Evolutionary conservation across 2,888 invertebrate genomes (phyloP).

Genomic region (Amitus sp.): DNA sequence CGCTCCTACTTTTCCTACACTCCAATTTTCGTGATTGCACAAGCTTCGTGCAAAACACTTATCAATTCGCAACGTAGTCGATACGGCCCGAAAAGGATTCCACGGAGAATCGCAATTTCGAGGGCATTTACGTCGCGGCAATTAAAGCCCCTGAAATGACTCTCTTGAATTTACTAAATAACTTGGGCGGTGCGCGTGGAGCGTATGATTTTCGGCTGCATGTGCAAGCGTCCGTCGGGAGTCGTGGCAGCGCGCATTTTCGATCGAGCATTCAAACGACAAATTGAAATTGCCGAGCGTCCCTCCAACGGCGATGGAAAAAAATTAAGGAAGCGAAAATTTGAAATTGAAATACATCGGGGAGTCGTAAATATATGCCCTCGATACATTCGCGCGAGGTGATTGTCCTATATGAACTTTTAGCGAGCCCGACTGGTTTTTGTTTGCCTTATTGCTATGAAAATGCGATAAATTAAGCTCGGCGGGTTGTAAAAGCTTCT

Average conservation of each 20-base stretch:
- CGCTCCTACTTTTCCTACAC: too few relatives aligned
- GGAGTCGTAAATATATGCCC: background rate
- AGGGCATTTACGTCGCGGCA: background rate
- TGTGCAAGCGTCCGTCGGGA: conserved; percentile 19
- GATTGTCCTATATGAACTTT: background rate
- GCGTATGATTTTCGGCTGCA: conserved; percentile 25
- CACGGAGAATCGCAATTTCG: conserved; percentile 1
- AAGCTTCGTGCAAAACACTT: too few relatives aligned
- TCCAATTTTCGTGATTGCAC: too few relatives aligned
- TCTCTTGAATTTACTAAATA: background rate
- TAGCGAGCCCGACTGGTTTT: background rate
- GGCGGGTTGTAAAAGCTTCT: too few relatives aligned
- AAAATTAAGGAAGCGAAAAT: conserved; percentile 26
- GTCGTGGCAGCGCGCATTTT: conserved; percentile 33
- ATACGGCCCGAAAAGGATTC: background rate
- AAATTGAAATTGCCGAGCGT: background rate
- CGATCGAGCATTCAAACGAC: conserved; percentile 34
- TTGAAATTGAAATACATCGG: conserved; percentile 23
- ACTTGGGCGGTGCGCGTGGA: background rate
- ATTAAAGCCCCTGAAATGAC: conserved; percentile 1
- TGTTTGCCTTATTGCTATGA: background rate
- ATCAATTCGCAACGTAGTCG: too few relatives aligned
- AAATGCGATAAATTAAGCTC: too few relatives aligned
- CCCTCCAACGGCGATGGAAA: conserved; percentile 16
- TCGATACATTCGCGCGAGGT: background rate